Conservation (phyloP, 1,140 invertebrate genomes). For the Magallana angulata region DNA sequence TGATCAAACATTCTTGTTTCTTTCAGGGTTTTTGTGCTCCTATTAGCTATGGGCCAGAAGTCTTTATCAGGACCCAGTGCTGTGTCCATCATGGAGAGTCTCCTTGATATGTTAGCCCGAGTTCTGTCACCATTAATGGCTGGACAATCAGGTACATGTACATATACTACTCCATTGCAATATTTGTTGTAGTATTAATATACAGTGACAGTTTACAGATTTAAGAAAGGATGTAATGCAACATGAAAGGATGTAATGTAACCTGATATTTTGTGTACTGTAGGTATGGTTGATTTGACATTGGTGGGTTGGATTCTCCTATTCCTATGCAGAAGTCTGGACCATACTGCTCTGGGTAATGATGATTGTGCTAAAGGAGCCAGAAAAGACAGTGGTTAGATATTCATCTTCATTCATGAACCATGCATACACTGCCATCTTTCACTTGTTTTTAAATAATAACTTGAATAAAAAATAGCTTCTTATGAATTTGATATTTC, state of each 20-base stretch:
- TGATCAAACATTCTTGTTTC: conserved; percentile 41
- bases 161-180: neutral
- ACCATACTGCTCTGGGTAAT: conserved; percentile 77
- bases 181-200: neutral
- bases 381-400: conserved; percentile 49
- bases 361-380: conserved; percentile 48
- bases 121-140: conserved; percentile 73
- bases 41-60: conserved; percentile 92
- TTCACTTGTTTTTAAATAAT: no score
- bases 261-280: conserved; percentile 28
- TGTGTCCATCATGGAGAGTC: conserved; percentile 75
- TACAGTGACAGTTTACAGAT: neutral
- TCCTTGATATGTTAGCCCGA: conserved; percentile 75
- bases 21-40: conserved; percentile 89
- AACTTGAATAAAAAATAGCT: no score
- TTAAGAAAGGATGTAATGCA: neutral
- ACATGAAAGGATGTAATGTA: neutral
- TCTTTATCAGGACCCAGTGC: conserved; percentile 82
- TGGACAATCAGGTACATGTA: conserved; percentile 29
- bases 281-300: conserved; percentile 82
- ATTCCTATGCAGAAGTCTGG: conserved; percentile 88
- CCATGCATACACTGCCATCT: no score
- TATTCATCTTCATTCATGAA: neutral
- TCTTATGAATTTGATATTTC: no score
- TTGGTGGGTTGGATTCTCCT: conserved; percentile 89